Percentiles rank a stretch among this genome's conserved stretches.
These are phyloP conservation scores for Solenopsis invicta DNA, from an alignment of 1,140 invertebrate species.

Conservation along the genomic window DNA sequence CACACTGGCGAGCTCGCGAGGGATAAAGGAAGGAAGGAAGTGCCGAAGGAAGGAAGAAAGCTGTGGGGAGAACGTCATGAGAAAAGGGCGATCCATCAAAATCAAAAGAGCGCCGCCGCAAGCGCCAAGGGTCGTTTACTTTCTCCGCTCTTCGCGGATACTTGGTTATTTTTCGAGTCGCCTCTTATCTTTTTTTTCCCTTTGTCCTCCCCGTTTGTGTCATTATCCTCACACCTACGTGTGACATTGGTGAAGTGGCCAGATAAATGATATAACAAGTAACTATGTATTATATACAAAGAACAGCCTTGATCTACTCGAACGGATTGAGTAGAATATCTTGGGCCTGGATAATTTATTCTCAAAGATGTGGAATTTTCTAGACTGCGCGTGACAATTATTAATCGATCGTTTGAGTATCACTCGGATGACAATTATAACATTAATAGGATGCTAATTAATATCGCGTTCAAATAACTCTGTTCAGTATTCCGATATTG, in stretches of 20 bases:
- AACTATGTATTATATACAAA: slow-evolving; percentile 8
- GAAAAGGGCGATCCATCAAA: slow-evolving; percentile 78
- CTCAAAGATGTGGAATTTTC: not conserved
- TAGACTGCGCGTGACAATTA: not conserved
- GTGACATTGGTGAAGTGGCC: slow-evolving; percentile 34
- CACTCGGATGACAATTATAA: not conserved
- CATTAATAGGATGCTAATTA: not conserved
- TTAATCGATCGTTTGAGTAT: not conserved
- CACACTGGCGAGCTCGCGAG: not conserved
- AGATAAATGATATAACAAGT: slow-evolving; percentile 58
- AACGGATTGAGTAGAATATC: not conserved
- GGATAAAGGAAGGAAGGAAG: slow-evolving; percentile 49
- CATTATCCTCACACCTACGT: slow-evolving; percentile 65
- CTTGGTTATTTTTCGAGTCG: slow-evolving; percentile 73
- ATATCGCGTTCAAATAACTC: not conserved
- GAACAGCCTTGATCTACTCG: not conserved
- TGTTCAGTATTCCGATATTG: not conserved
- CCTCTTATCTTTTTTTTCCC: slow-evolving; percentile 39
- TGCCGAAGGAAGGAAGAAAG: slow-evolving; percentile 48
- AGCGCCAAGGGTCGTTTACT: slow-evolving; percentile 65
- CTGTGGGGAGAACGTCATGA: slow-evolving; percentile 59
- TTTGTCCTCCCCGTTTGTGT: slow-evolving; percentile 64
- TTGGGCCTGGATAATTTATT: not conserved
- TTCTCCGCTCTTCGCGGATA: slow-evolving; percentile 63
- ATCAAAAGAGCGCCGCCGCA: slow-evolving; percentile 70